Conservation (phyloP, 2,888 invertebrate species). For the Tubulanus polymorphus region DNA sequence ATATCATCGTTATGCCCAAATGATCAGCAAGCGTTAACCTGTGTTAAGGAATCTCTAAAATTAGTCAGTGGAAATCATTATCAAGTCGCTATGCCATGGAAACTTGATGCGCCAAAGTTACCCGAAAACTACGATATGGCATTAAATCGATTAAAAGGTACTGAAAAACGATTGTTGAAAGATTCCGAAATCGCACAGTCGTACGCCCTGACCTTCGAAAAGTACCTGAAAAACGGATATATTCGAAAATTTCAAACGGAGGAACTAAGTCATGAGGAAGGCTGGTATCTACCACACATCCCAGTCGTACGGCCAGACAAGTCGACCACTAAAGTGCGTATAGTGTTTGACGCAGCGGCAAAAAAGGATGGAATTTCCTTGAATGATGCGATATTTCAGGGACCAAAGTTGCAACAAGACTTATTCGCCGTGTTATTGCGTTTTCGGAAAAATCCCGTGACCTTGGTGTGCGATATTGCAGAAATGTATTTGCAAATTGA, state of each 20-base stretch:
- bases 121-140: constrained; percentile 2
- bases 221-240: constrained; percentile 18
- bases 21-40: not conserved
- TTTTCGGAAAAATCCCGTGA: constrained; percentile 5
- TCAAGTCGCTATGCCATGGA: constrained; percentile 6
- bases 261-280: not conserved
- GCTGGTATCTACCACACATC: constrained; percentile 10
- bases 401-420: constrained; percentile 12
- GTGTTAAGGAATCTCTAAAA: constrained; percentile 1
- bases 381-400: constrained; percentile 7
- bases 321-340: constrained; percentile 10
- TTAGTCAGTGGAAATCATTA: not conserved
- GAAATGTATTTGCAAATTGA: constrained; percentile 14
- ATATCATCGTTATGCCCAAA: not conserved
- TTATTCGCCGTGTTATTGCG: constrained; percentile 8
- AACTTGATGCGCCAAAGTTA: constrained; percentile 2
- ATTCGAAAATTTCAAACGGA: constrained; percentile 7
- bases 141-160: constrained; percentile 9
- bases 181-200: constrained; percentile 5
- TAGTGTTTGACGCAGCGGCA: constrained; percentile 13
- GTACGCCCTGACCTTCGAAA: constrained; percentile 13
- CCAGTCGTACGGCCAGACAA: constrained; percentile 10
- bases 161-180: constrained; percentile 15
- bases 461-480: constrained; percentile 11
- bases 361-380: constrained; percentile 7